Conservation (phyloP, 1,140 invertebrate genomes). For the Drosophila kurseongensis region DNA sequence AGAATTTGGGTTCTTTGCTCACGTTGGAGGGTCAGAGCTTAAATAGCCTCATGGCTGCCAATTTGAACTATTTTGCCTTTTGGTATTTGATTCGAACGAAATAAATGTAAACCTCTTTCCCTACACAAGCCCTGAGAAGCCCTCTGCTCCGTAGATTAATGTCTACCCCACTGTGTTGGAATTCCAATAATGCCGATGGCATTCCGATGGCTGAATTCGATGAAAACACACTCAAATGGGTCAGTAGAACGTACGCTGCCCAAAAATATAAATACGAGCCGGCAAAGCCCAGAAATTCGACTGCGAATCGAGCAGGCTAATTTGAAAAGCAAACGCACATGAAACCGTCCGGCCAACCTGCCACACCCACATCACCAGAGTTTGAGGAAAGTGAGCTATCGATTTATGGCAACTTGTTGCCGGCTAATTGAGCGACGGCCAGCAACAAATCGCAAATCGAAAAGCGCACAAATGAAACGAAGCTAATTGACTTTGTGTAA, state of each 20-base stretch:
- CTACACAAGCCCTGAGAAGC: conserved; percentile 22
- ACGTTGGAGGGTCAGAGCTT: neutral
- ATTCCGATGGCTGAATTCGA: conserved; percentile 34
- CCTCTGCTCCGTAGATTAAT: neutral
- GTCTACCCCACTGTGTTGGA: conserved; percentile 23
- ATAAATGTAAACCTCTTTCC: conserved; percentile 4
- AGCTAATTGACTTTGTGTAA: conserved; percentile 64
- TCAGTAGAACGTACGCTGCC: conserved; percentile 65
- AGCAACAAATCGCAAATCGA: conserved; percentile 48
- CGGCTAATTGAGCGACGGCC: conserved; percentile 67
- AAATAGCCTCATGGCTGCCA: conserved; percentile 5
- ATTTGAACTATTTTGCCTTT: conserved; percentile 23
- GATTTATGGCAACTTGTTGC: conserved; percentile 72
- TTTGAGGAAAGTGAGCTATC: conserved; percentile 57
- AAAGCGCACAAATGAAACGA: conserved; percentile 58
- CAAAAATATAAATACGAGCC: conserved; percentile 21
- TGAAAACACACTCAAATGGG: conserved; percentile 63
- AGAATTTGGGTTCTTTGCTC: neutral
- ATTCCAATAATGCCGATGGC: conserved; percentile 48
- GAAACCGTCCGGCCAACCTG: conserved; percentile 6
- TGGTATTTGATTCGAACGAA: conserved; percentile 12
- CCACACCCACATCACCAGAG: conserved; percentile 32
- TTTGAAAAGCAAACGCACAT: conserved; percentile 68
- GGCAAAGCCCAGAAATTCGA: conserved; percentile 36
- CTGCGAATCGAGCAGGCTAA: conserved; percentile 69